Base-by-base conservation (phyloP, 2,888 invertebrate species). In the Cloeon dipterum region DNA sequence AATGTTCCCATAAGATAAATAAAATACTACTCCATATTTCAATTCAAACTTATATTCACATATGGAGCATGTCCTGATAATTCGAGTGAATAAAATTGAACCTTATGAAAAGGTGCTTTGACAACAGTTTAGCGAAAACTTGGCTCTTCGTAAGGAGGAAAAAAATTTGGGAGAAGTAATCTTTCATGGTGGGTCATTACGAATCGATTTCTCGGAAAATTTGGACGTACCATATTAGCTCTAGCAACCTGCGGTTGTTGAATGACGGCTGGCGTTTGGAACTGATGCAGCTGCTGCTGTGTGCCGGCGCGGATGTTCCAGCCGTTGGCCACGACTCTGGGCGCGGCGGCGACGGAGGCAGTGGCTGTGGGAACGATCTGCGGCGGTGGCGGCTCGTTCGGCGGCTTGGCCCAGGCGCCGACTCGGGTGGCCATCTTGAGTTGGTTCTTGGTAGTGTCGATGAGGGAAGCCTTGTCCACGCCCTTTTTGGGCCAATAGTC, bases 401-500 rank as follows among this genome's bases (percentile, higher is more conserved):
- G 46, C 25, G 45, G 43, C 23, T 41, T 42, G 11, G 45, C 45
- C 47, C 47, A 47, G 35, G 42, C 45, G 14, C 43, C 43, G 26
- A 42, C 44, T 36, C 41, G 42, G 13, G 43, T 36, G 40, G 40
- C 40, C 14, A 38, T 38, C 10, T 41, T 36, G 10, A 41, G 37
- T 32, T 38, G 40, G 37, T 38, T 40, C 29, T 42, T 44, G 33
- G 21, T 41, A 35, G 20, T 35, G 26, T 32, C 11, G 21, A 34
- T 20, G 26, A 41, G 40, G 11, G 39, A 34, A 11, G 35, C 32
- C 11, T 40, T 38, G 49, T 83, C 83, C 43, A 81, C 73, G 40
- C 81, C 78, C 58, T 85, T 83, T 52, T 75, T 77, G 0, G 88
- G 88, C 88, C 88, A 88, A 55, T 86, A 88, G 49, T 86, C 85